Base-by-base conservation (phyloP, 35 echinoderm and acorn worm species). In the Strongylocentrotus purpuratus region DNA sequence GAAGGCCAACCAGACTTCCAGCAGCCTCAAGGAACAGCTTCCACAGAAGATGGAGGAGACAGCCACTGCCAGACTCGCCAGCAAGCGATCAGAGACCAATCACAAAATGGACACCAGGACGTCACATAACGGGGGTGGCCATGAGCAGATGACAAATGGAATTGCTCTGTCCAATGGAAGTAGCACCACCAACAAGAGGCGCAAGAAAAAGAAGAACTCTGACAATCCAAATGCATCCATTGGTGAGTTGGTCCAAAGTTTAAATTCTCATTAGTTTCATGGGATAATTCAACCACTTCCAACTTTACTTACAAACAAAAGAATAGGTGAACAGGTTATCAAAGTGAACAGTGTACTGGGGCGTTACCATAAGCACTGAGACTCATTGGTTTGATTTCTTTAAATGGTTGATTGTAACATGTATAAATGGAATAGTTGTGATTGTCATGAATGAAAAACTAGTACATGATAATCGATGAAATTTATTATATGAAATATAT, bases 151-250 rank as follows among this genome's bases (percentile, higher is more conserved):
- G 86, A 71, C 93, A 20, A 95, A 94, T 47, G 95, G 95, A 15
- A 70, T 28, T 13, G 94, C 86, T 7, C 32, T 78, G 65, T 85
- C 94, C 48, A 94, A 61, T n/a, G 92, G 87, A 86, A 96, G 65
- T 93, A 96, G 48, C 89, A 96, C n/a, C 96, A 96, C 85, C 86
- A 97, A 87, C 94, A 99, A 97, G 87, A 97, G 95, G 88, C 96
- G 93, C 86, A 97, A 97, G 93, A 97, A 99, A 88, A 99, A 99
- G 88, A 97, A 91, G 85, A 95, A 94, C 65, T 85, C 90, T 7
- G 94, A 97, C 46, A 94, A 96, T 59, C 92, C 93, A 22, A 97
- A 96, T 85, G 87, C 96, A 71, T 97, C 94, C 31, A 99, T 99
- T 89, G 98, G 98, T 99, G 90, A 97, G 15, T 55, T 15, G 15